Evolutionary conservation across 2,888 invertebrate species (phyloP).

Genomic region (Eupithecia centaureata): DNA sequence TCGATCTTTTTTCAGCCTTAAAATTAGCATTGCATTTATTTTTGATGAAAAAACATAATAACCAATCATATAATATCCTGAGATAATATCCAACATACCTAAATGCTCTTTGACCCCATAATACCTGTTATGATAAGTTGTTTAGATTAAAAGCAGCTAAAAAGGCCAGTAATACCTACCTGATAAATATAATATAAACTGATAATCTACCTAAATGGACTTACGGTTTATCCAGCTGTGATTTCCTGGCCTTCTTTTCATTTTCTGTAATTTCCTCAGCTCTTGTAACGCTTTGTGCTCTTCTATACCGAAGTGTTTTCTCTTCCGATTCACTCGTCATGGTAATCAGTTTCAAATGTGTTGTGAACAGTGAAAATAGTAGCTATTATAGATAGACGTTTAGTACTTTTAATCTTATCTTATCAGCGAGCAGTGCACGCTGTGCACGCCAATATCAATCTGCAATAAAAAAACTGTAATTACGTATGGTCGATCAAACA

Average conservation of each 20-base stretch:
- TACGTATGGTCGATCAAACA: not conserved
- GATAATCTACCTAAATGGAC: conserved; percentile 57
- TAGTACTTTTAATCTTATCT: conserved; percentile 17
- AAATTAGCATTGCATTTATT: no score
- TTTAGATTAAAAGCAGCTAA: not conserved
- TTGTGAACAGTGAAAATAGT: conserved; percentile 21
- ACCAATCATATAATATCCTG: not conserved
- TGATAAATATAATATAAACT: conserved; percentile 25
- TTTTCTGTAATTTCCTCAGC: conserved; percentile 94
- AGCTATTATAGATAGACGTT: conserved; percentile 4
- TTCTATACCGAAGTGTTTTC: conserved; percentile 85
- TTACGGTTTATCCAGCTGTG: conserved; percentile 95
- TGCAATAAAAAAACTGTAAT: conserved; percentile 1
- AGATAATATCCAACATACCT: not conserved
- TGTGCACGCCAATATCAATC: not conserved
- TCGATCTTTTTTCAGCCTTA: no score
- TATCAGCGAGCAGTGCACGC: conserved; percentile 30
- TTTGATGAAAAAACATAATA: not conserved
- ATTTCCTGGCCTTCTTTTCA: conserved; percentile 90
- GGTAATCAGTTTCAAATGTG: conserved; percentile 28
- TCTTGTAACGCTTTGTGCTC: conserved; percentile 93
- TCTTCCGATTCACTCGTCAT: conserved; percentile 77
- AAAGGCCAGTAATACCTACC: conserved; percentile 7
- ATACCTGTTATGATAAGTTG: conserved; percentile 8
- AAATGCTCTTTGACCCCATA: conserved; percentile 2